Base-by-base conservation (phyloP, 2,888 invertebrate genomes). In the Ophion slaviceki region DNA sequence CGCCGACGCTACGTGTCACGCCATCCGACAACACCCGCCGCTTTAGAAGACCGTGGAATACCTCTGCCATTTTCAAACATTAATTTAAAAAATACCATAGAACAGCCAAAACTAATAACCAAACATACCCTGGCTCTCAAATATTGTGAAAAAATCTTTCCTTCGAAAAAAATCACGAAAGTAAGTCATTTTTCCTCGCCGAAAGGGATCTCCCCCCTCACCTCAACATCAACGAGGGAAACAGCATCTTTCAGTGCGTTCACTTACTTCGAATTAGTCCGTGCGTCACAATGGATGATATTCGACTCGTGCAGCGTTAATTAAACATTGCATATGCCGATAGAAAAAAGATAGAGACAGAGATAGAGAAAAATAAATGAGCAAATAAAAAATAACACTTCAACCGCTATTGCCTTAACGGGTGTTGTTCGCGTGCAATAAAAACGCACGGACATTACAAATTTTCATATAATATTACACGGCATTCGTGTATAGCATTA, bases 361-460 rank as follows among this genome's bases (percentile, higher is more conserved):
- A 28, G n/a, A 5, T 1, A 7, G n/a, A 75, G 8, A 45, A 67
- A 45, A 67, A 61, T 64, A 28, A 53, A 20, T 59, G 68, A 70
- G 75, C 47, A 68, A 75, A 76, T 84, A 78, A 76, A 80, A 80
- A 80, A 66, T 6, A 71, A 72, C n/a, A 70, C 79, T 74, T 59
- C 70, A 84, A 59, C 70, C 76, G 64, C 64, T 57, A 84, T 47
- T 45, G 64, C 75, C 70, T 84, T 80, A 80, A 80, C 57, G 64
- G 84, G 70, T 76, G 80, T 64, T 84, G 84, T 80, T 64, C 64
- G 75, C 84, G 75, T 76, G 84, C 71, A 66, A 80, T 70, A 61
- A 59, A 83, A 83, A 64, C 74, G 59, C 68, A 59, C n/a, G 40
- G 57, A 70, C 80, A 75, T 75, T 80, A 80, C 59, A 59, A 70